Percentiles rank a stretch among this genome's conserved stretches.
Conservation (phyloP, 2,888 invertebrate species). For the Nomada ruficornis region DNA sequence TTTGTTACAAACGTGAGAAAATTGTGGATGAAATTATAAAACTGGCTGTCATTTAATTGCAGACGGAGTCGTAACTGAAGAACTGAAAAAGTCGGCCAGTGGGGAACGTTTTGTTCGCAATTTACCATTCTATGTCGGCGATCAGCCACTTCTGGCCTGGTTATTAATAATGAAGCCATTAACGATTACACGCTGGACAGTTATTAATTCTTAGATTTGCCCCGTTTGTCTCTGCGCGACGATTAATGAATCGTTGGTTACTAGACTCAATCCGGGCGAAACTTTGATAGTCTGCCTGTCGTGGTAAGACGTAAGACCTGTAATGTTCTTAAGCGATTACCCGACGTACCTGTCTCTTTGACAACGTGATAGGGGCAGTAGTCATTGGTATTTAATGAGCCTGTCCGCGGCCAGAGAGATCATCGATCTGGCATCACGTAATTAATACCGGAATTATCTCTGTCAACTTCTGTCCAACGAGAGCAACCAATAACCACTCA, state of each 20-base stretch:
- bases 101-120: constrained; percentile 9
- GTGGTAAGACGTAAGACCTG: constrained; percentile 38
- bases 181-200: constrained; percentile 53
- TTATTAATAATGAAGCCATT: constrained; percentile 61
- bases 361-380: constrained; percentile 41
- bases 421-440: constrained; percentile 48
- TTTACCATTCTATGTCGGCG: constrained; percentile 12
- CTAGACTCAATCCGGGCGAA: constrained; percentile 45
- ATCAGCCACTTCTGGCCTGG: constrained; percentile 6
- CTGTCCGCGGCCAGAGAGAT: constrained; percentile 14
- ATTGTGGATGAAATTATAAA: no score
- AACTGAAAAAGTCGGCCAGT: no score
- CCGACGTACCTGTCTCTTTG: constrained; percentile 47
- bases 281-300: constrained; percentile 47
- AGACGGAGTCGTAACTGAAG: no score
- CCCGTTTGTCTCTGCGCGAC: constrained; percentile 63
- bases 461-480: not conserved
- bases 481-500: not conserved
- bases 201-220: constrained; percentile 64
- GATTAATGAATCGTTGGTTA: constrained; percentile 59
- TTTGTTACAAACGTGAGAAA: no score
- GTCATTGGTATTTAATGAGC: constrained; percentile 50
- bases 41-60: no score
- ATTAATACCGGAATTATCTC: constrained; percentile 40
- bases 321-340: constrained; percentile 63